Percentiles rank a stretch among this genome's conserved stretches.
These are phyloP conservation scores for Rhingia rostrata DNA, from an alignment of 2,888 invertebrate genomes.

Conservation along the genomic window DNA sequence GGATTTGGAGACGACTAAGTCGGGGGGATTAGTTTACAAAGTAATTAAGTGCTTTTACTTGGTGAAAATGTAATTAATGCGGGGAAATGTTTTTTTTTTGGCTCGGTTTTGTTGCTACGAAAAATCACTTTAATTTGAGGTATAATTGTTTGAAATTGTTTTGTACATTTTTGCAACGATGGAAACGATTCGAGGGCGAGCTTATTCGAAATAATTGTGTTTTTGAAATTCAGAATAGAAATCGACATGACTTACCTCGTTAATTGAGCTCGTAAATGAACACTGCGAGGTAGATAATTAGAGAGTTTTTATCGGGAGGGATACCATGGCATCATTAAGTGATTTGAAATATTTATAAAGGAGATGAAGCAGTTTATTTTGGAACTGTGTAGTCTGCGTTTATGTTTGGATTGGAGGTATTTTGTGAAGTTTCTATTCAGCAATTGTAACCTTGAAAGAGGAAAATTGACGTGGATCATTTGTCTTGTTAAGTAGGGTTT, in stretches of 20 bases:
- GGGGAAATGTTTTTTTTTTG: background rate
- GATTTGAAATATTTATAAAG: background rate
- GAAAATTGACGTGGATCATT: no score
- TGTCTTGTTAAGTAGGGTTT: no score
- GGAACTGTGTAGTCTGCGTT: background rate
- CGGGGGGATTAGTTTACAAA: slow-evolving; percentile 49
- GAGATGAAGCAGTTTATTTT: slow-evolving; percentile 10
- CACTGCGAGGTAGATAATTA: slow-evolving; percentile 31
- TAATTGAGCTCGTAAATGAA: slow-evolving; percentile 8
- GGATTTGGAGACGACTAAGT: background rate
- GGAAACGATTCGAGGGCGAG: background rate
- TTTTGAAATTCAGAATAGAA: background rate
- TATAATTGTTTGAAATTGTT: slow-evolving; percentile 55
- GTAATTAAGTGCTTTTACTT: slow-evolving; percentile 46
- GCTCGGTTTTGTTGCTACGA: no score
- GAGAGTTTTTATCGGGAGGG: slow-evolving; percentile 20
- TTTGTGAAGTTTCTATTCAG: background rate
- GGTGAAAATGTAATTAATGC: slow-evolving; percentile 52
- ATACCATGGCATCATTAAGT: slow-evolving; percentile 4
- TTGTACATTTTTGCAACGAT: slow-evolving; percentile 26
- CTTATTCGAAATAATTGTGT: slow-evolving; percentile 21
- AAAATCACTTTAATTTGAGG: slow-evolving; percentile 32
- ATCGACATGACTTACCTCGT: slow-evolving; percentile 20
- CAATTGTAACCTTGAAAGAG: no score
- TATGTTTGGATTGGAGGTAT: background rate